Evolutionary conservation across 1,140 invertebrate species (phyloP).

Genomic region (Leptopilina clavipes): DNA sequence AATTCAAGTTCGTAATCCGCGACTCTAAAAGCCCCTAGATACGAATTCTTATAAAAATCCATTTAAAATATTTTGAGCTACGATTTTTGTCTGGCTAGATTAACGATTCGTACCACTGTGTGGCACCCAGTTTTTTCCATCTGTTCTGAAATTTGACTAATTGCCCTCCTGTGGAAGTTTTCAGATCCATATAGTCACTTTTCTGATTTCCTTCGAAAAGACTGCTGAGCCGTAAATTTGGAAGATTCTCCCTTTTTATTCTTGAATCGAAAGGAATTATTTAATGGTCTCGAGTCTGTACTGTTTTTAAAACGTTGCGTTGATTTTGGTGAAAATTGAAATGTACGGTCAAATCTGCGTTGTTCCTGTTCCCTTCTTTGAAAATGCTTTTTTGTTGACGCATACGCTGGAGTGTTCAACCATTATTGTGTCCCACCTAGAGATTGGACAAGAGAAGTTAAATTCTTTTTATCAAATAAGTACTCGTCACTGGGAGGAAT

Average conservation of each 20-base stretch:
- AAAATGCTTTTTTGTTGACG: neutral
- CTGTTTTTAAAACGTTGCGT: neutral
- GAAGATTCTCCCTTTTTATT: neutral
- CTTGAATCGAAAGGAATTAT: neutral
- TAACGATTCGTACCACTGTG: constrained; percentile 54
- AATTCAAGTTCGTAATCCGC: too few relatives aligned
- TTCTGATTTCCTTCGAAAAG: constrained; percentile 41
- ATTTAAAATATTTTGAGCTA: too few relatives aligned
- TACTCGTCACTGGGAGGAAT: constrained; percentile 52
- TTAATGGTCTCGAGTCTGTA: neutral
- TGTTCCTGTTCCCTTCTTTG: constrained; percentile 38
- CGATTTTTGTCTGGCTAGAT: too few relatives aligned
- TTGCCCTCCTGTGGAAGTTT: constrained; percentile 49
- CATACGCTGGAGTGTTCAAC: constrained; percentile 49
- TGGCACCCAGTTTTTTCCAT: constrained; percentile 48
- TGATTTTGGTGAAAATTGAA: neutral
- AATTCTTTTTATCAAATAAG: constrained; percentile 52
- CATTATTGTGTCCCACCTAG: constrained; percentile 51
- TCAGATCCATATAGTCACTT: constrained; percentile 39
- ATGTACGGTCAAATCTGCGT: constrained; percentile 16
- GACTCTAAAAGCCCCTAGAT: too few relatives aligned
- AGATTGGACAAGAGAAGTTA: constrained; percentile 51
- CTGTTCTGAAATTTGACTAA: constrained; percentile 43
- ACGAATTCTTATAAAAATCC: too few relatives aligned
- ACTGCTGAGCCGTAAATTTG: neutral